Conservation (phyloP, 1,140 invertebrate species). For the Sycobia sp. region DNA sequence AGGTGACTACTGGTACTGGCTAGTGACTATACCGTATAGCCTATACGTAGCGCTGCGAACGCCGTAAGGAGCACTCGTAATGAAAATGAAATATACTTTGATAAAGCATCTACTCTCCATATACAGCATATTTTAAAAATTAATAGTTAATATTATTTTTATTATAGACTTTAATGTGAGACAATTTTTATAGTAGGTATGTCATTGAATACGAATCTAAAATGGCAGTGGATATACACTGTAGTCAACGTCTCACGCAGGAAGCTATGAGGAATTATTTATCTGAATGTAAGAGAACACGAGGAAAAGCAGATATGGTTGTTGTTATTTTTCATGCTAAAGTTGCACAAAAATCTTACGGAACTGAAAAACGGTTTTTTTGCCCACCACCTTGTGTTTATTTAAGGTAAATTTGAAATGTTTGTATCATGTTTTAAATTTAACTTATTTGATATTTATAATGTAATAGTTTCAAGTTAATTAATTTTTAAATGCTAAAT, state of each 20-base stretch:
- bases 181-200: too few relatives aligned
- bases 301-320: slow-evolving; percentile 91
- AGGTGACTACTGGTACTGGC: too few relatives aligned
- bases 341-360: slow-evolving; percentile 98
- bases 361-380: slow-evolving; percentile 99
- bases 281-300: slow-evolving; percentile 39
- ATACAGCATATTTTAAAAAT: too few relatives aligned
- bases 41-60: too few relatives aligned
- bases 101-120: too few relatives aligned
- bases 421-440: not conserved
- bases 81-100: too few relatives aligned
- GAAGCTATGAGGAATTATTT: slow-evolving; percentile 96
- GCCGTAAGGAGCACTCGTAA: too few relatives aligned
- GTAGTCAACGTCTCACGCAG: slow-evolving; percentile 80
- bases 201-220: too few relatives aligned
- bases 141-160: too few relatives aligned
- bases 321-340: slow-evolving; percentile 98
- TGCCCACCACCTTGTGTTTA: slow-evolving; percentile 99
- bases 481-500: too few relatives aligned
- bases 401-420: slow-evolving; percentile 67
- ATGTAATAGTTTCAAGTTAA: not conserved
- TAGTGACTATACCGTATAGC: too few relatives aligned
- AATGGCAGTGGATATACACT: slow-evolving; percentile 35
- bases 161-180: too few relatives aligned
- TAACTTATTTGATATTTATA: not conserved